A percentile compares a stretch with the other conserved stretches of the same genome.
Conservation (phyloP, 2,797 vertebrate genomes). For the Leucoraja ocellata region DNA sequence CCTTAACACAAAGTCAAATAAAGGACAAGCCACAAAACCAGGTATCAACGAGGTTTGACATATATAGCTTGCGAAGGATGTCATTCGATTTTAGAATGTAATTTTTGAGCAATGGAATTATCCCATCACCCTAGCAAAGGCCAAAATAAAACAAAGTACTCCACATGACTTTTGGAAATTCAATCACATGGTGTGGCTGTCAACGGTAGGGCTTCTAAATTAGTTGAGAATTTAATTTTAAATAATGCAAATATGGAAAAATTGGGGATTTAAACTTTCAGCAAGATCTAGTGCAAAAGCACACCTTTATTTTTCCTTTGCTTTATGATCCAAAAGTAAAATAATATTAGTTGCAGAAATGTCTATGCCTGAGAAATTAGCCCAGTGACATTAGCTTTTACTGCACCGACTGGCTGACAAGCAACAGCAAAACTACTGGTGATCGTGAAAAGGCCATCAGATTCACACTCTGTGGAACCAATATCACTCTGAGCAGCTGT, state of each 20-base stretch:
- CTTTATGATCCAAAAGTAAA: neutral
- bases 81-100: too few species aligned
- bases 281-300: neutral
- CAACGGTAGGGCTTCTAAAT: neutral
- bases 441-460: too few species aligned
- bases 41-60: conserved; percentile 10
- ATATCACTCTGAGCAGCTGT: too few species aligned
- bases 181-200: too few species aligned
- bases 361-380: too few species aligned
- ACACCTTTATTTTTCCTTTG: neutral
- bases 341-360: neutral
- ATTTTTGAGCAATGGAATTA: neutral
- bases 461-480: too few species aligned
- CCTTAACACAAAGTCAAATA: neutral
- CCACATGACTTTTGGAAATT: neutral
- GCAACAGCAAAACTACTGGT: too few species aligned
- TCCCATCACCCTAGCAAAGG: neutral
- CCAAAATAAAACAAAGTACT: conserved; percentile 17
- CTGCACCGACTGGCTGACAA: too few species aligned
- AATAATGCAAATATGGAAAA: neutral
- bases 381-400: too few species aligned
- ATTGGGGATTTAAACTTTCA: neutral
- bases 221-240: neutral
- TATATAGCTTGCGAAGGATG: conserved; percentile 16
- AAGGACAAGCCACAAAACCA: neutral